Evolutionary conservation across 2,797 vertebrate genomes (phyloP), one percentile per base, ranked within the genome.

Genomic region (Pyrocephalus nanus): DNA sequence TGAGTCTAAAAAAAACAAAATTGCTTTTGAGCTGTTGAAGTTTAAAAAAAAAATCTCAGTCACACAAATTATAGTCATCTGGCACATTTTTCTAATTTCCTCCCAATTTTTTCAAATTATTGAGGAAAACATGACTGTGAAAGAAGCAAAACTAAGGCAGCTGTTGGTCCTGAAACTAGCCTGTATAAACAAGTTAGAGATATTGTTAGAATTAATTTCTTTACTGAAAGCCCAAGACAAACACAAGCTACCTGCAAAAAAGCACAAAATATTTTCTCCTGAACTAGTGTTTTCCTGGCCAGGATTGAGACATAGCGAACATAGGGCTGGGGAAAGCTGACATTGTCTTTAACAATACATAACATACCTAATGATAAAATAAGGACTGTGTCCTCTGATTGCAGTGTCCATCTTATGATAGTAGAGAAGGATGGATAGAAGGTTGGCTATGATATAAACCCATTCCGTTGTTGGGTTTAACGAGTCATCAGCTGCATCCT

Each of bases 131-230:
- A 57, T 84, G 48, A 22, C 87, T 77, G 27, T 73, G 87, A 89
- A 93, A 87, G 42, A 88, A 58, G 58, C 66, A 94, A 92, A 90
- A 58, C 51, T 36, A 66, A 71, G 54, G 42, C 91, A 87, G 67
- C 64, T 95, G 64, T 93, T 94, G 71, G 61, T 80, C 72, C 69
- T 90, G 69, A 92, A 95, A 57, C n/a, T 69, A 53, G 54, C n/a
- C 79, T 57, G 17, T 79, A 25, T 66, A 85, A 95, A 57, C 45
- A 79, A 76, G 48, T 55, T 88, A 47, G 19, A 55, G 17, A 67
- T 66, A 38, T 8, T 73, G 36, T 73, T 86, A 79, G 51, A 79
- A 54, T 34, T 71, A 67, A 9, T 34, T 34, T 91, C 22, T 73
- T 48, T 50, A 45, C 36, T 79, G n/a, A 54, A 90, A 92, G 20